Evolutionary conservation across 2,888 invertebrate genomes (phyloP).

Genomic region (Thymelicus sylvestris): DNA sequence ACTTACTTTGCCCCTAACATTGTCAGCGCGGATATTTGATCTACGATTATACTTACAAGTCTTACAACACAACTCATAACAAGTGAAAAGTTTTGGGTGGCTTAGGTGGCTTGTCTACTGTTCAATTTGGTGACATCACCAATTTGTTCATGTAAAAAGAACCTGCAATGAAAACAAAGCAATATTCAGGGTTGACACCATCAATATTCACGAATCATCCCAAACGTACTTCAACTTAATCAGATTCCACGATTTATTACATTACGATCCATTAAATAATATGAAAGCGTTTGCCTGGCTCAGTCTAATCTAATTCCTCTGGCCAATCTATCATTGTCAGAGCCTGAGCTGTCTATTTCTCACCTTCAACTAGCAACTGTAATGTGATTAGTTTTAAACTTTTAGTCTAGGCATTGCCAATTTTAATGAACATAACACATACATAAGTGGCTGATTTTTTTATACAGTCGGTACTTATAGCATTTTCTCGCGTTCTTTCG

Average conservation of each 20-base stretch:
- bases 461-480: no score
- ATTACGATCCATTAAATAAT: background rate
- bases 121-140: no score
- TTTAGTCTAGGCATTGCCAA: no score
- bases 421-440: no score
- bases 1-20: background rate
- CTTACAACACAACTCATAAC: background rate
- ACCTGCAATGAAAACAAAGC: no score
- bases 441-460: no score
- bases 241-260: background rate
- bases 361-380: background rate
- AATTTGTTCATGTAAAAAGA: no score
- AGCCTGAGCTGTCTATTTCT: background rate
- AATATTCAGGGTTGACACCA: no score
- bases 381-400: no score
- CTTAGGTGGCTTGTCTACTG: no score
- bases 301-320: background rate
- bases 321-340: slow-evolving; percentile 1
- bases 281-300: background rate
- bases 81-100: background rate
- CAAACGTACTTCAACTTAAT: background rate
- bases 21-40: background rate
- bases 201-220: no score
- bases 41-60: background rate
- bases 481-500: no score